phyloP scores from a whole-genome alignment of 2,888 invertebrate genomes.

The Eremobia ochroleuca region DNA sequence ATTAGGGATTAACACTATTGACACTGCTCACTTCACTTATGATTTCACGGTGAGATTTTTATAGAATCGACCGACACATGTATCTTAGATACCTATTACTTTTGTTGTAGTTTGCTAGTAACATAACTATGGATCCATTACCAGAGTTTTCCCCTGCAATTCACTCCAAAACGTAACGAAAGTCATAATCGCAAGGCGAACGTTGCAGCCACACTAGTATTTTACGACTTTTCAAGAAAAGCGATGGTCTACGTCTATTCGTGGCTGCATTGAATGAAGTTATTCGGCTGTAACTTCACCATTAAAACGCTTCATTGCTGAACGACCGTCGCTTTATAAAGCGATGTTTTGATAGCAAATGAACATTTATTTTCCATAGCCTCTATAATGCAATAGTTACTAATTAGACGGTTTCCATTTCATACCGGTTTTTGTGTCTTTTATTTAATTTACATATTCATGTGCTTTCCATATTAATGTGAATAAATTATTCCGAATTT shows the following conservation, averaged over 20 bases:
- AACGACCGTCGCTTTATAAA: constrained; percentile 5
- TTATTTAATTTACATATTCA: constrained; percentile 15
- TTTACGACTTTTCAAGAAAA: constrained; percentile 47
- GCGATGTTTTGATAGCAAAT: constrained; percentile 26
- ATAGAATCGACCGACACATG: no score
- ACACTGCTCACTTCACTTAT: no score
- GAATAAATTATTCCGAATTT: constrained; percentile 13
- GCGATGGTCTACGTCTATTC: constrained; percentile 13
- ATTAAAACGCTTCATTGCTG: constrained; percentile 49
- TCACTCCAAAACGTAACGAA: background rate
- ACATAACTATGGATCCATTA: background rate
- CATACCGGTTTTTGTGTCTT: background rate
- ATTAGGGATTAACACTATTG: no score
- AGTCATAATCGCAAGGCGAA: constrained; percentile 13
- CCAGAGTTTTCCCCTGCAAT: background rate
- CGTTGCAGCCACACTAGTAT: constrained; percentile 6
- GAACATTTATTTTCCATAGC: constrained; percentile 27
- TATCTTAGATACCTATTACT: background rate
- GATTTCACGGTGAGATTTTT: no score
- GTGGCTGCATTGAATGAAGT: constrained; percentile 48
- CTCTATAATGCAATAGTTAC: background rate
- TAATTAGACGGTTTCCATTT: constrained; percentile 18
- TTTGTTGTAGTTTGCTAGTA: background rate
- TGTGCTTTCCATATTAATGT: constrained; percentile 1
- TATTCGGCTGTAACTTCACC: constrained; percentile 53